Conservation (phyloP, 2,113 vertebrate species). For the Tenrec ecaudatus region DNA sequence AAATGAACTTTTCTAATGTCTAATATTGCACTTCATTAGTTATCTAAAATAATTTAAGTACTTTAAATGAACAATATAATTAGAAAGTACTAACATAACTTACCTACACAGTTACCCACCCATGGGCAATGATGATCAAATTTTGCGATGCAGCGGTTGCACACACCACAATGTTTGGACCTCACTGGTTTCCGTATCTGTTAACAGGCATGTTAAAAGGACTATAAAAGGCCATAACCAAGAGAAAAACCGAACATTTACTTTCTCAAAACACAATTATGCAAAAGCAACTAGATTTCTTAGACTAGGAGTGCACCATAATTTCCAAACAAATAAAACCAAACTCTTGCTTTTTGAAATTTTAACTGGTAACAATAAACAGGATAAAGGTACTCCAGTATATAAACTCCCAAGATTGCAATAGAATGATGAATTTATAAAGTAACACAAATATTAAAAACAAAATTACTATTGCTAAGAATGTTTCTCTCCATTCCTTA, state of each 20-base stretch:
- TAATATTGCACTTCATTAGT: slow-evolving; percentile 21
- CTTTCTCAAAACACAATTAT: slow-evolving; percentile 17
- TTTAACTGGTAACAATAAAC: slow-evolving; percentile 37
- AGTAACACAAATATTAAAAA: slow-evolving; percentile 34
- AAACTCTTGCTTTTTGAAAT: slow-evolving; percentile 43
- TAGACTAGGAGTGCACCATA: neutral
- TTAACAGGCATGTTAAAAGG: slow-evolving; percentile 46
- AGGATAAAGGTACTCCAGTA: neutral
- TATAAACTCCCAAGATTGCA: slow-evolving; percentile 5
- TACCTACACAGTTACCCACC: slow-evolving; percentile 99
- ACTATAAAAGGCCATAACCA: slow-evolving; percentile 55
- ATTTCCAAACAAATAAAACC: slow-evolving; percentile 18
- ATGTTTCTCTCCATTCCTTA: slow-evolving; percentile 14
- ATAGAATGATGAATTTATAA: neutral
- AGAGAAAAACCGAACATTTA: slow-evolving; percentile 38
- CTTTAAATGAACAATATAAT: slow-evolving; percentile 43
- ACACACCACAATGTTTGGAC: slow-evolving; percentile 99
- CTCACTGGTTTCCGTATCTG: slow-evolving; percentile 99
- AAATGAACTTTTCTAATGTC: slow-evolving; percentile 35
- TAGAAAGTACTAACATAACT: slow-evolving; percentile 81
- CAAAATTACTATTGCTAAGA: neutral
- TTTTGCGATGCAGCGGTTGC: slow-evolving; percentile 98
- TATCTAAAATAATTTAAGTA: slow-evolving; percentile 41
- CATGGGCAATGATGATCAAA: slow-evolving; percentile 99
- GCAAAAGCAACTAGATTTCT: slow-evolving; percentile 13